Evolutionary conservation across 2,888 invertebrate genomes (phyloP).

Genomic region (Polydrusus pterygomalis): DNA sequence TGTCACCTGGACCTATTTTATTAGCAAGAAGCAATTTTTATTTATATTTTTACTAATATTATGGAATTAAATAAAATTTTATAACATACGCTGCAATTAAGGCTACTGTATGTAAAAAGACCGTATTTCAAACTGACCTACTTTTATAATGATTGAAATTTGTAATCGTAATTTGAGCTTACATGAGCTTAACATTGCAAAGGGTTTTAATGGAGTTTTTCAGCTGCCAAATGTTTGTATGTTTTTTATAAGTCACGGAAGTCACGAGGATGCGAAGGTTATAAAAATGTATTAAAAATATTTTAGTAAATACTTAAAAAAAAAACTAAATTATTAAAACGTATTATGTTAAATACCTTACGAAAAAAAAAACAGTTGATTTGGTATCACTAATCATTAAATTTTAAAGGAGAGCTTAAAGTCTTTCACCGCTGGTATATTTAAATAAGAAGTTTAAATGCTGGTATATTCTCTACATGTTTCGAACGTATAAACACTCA

Average conservation of each 20-base stretch:
- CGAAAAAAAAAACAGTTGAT: not conserved
- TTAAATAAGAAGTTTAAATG: too few relatives aligned
- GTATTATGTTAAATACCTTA: not conserved
- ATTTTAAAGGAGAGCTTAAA: too few relatives aligned
- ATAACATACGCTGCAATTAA: not conserved
- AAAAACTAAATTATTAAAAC: not conserved
- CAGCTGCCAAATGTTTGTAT: constrained; percentile 42
- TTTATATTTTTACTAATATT: constrained; percentile 1
- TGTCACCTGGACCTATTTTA: too few relatives aligned
- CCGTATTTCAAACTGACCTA: constrained; percentile 37
- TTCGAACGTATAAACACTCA: too few relatives aligned
- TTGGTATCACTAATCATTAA: not conserved
- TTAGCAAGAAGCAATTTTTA: too few relatives aligned
- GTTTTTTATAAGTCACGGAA: constrained; percentile 10
- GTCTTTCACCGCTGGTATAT: too few relatives aligned
- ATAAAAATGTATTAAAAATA: constrained; percentile 3
- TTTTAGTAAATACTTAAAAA: not conserved
- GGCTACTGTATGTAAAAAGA: constrained; percentile 26
- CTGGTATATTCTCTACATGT: too few relatives aligned
- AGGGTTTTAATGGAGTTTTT: constrained; percentile 31
- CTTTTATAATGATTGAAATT: constrained; percentile 36
- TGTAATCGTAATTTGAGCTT: constrained; percentile 22
- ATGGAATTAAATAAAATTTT: constrained; percentile 19
- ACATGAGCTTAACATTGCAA: constrained; percentile 24
- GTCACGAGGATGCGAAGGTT: not conserved